Conservation (phyloP, 2,888 invertebrate species). For the Campoplex capitator region DNA sequence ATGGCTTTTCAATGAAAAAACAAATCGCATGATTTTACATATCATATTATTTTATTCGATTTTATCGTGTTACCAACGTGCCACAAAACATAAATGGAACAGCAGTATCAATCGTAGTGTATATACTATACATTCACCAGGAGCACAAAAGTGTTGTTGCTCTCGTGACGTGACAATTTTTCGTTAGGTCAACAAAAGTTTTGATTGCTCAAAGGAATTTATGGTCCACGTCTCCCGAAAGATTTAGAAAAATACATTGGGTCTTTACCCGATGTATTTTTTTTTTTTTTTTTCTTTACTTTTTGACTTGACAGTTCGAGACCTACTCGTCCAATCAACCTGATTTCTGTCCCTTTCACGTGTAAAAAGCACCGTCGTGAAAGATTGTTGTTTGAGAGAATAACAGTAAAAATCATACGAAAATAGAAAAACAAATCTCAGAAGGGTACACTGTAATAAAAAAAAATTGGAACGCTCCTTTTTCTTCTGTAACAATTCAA, state of each 20-base stretch:
- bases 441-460: neutral
- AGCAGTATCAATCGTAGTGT: neutral
- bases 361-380: neutral
- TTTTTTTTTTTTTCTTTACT: no score
- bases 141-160: neutral
- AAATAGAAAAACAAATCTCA: neutral
- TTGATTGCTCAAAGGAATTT: neutral
- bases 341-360: neutral
- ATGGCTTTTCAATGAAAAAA: neutral
- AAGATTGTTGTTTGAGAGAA: neutral
- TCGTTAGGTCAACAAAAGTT: neutral
- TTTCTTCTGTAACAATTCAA: neutral
- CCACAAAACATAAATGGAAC: neutral
- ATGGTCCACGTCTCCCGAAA: neutral
- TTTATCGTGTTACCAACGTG: neutral
- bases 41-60: no score
- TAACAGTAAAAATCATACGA: neutral
- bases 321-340: neutral
- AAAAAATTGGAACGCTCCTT: neutral
- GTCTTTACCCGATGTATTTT: neutral
- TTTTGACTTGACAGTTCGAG: neutral
- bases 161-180: conserved; percentile 25
- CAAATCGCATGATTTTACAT: no score
- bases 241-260: neutral
- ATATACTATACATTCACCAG: neutral